A percentile compares a stretch with the other conserved stretches of the same genome.
Evolutionary conservation across 2,113 vertebrate species (phyloP).

Genomic region (Nicator chloris): DNA sequence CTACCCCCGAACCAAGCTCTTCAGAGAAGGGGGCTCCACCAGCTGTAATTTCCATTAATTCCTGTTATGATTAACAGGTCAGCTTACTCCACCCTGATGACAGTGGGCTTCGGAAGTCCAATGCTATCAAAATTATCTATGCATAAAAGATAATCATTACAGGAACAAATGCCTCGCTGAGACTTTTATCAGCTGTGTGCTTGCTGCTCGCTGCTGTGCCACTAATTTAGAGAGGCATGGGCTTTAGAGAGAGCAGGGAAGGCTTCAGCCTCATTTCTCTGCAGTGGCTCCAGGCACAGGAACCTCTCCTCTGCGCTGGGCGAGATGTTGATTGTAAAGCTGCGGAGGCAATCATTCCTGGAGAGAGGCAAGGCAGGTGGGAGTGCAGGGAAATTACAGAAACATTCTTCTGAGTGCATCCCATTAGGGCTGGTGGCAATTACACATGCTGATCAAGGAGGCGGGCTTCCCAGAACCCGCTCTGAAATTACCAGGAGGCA

Average conservation of each 20-base stretch:
- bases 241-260: not conserved
- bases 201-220: not conserved
- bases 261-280: not conserved
- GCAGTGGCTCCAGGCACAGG: not conserved
- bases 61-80: slow-evolving; percentile 60
- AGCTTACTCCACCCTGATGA: slow-evolving; percentile 40
- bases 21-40: not conserved
- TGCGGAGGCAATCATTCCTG: not conserved
- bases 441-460: not conserved
- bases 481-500: not conserved
- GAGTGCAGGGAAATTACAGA: not conserved
- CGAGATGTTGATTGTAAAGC: slow-evolving; percentile 3
- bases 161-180: not conserved
- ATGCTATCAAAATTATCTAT: slow-evolving; percentile 62
- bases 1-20: slow-evolving; percentile 12
- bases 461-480: not conserved
- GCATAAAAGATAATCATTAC: slow-evolving; percentile 36
- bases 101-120: slow-evolving; percentile 2
- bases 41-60: slow-evolving; percentile 56
- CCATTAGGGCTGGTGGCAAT: not conserved
- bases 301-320: not conserved
- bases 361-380: not conserved
- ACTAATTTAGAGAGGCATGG: not conserved
- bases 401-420: not conserved
- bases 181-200: slow-evolving; percentile 31